These are phyloP conservation scores for Netelia fuscicornis DNA, from an alignment of 2,888 invertebrate genomes.

Conservation along the genomic window DNA sequence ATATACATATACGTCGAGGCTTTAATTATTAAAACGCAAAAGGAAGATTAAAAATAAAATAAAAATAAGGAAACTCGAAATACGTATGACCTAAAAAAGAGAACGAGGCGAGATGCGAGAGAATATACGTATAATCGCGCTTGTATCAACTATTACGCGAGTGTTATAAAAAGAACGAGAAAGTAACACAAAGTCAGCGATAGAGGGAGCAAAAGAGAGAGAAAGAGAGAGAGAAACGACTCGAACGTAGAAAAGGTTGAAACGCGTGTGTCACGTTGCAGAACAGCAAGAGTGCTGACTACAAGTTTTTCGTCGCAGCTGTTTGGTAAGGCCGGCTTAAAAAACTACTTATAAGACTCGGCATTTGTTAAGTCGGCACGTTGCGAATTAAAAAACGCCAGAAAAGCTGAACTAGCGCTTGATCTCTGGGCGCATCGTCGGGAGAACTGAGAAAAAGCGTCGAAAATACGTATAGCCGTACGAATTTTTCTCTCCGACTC, in stretches of 20 bases:
- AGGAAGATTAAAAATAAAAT: too few relatives aligned
- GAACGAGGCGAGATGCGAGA: slow-evolving; percentile 40
- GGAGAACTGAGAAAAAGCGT: not conserved
- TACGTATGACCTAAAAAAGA: slow-evolving; percentile 14
- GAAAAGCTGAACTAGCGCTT: slow-evolving; percentile 26
- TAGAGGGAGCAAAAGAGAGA: not conserved
- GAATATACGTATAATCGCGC: slow-evolving; percentile 48
- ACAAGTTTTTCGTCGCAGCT: slow-evolving; percentile 36
- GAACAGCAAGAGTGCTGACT: slow-evolving; percentile 27
- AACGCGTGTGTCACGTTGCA: slow-evolving; percentile 14
- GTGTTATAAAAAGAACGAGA: not conserved
- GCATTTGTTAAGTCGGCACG: slow-evolving; percentile 27
- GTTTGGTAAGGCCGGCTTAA: slow-evolving; percentile 27
- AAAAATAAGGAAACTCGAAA: slow-evolving; percentile 7
- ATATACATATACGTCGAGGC: too few relatives aligned
- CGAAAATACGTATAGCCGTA: not conserved
- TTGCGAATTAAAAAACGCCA: slow-evolving; percentile 44
- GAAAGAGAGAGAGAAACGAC: not conserved
- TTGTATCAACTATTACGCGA: slow-evolving; percentile 37
- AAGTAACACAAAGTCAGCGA: not conserved
- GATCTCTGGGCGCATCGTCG: slow-evolving; percentile 25
- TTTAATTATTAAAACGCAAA: too few relatives aligned
- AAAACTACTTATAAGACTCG: slow-evolving; percentile 41
- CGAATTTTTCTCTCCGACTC: slow-evolving; percentile 5
- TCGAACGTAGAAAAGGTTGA: slow-evolving; percentile 3